Conservation (phyloP, 2,113 vertebrate species). For the Diadophis punctatus region DNA sequence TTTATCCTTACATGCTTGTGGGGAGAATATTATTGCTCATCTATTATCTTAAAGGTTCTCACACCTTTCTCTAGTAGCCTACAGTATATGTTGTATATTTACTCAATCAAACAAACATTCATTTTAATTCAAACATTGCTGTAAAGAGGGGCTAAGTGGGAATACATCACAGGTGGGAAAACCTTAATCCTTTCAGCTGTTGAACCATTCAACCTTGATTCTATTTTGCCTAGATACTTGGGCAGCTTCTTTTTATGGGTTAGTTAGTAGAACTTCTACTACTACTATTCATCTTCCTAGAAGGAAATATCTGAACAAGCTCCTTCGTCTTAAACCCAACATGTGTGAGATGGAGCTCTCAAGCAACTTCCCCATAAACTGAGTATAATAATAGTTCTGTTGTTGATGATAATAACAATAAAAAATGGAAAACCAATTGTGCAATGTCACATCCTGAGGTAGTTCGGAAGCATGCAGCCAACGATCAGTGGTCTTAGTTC, state of each 20-base stretch:
- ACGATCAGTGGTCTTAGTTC: background rate
- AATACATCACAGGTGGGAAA: too few relatives aligned
- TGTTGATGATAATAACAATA: background rate
- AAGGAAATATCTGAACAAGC: background rate
- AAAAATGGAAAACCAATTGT: background rate
- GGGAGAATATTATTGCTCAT: constrained; percentile 8
- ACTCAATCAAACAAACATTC: constrained; percentile 17
- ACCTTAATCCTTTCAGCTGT: background rate
- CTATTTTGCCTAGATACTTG: background rate
- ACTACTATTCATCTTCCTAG: background rate
- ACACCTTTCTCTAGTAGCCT: constrained; percentile 10
- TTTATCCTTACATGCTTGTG: constrained; percentile 28
- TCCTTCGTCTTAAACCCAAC: background rate
- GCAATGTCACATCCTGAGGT: background rate
- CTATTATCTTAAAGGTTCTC: constrained; percentile 41
- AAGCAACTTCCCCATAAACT: background rate
- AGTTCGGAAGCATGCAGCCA: background rate
- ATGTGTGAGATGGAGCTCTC: background rate
- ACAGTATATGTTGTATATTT: background rate
- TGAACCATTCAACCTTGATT: background rate
- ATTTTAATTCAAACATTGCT: background rate
- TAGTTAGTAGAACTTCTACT: background rate
- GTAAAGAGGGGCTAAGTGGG: too few relatives aligned
- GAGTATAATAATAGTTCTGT: background rate
- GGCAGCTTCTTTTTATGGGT: background rate